A percentile compares a stretch with the other conserved stretches of the same genome.
These are phyloP conservation scores for Bursaphelenchus mucronatus DNA, from an alignment of 1,140 invertebrate genomes.

Conservation along the genomic window DNA sequence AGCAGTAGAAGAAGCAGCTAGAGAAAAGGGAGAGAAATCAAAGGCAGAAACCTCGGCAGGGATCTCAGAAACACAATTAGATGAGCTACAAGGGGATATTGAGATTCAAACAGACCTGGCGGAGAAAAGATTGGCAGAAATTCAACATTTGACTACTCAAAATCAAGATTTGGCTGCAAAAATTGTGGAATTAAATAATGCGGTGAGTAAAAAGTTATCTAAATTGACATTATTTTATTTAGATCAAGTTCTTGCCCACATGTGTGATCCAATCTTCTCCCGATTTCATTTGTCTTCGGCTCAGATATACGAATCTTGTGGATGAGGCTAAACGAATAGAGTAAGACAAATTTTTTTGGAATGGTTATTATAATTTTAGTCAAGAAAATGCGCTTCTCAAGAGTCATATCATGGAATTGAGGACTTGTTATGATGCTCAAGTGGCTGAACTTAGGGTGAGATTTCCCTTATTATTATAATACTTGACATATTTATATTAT, in stretches of 20 bases:
- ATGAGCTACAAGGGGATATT: constrained; percentile 40
- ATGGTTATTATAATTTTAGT: constrained; percentile 17
- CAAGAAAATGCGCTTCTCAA: constrained; percentile 33
- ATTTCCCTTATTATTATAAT: neutral
- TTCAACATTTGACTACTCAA: constrained; percentile 37
- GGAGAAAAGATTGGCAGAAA: constrained; percentile 35
- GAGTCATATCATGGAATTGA: constrained; percentile 27
- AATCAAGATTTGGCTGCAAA: constrained; percentile 39
- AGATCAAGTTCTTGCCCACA: constrained; percentile 39
- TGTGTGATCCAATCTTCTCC: constrained; percentile 33
- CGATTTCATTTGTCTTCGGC: constrained; percentile 35
- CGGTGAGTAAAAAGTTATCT: constrained; percentile 10
- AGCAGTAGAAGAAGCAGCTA: neutral
- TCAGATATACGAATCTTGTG: constrained; percentile 29
- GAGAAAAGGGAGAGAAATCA: constrained; percentile 13
- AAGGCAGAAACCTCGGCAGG: constrained; percentile 28
- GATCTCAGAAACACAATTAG: constrained; percentile 39
- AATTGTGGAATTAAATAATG: constrained; percentile 36
- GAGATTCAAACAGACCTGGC: constrained; percentile 42
- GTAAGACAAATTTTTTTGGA: constrained; percentile 16
- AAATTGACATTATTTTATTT: constrained; percentile 7
- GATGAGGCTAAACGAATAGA: constrained; percentile 29
- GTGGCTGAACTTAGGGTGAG: constrained; percentile 30
- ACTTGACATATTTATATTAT: neutral
- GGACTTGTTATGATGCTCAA: constrained; percentile 30